Conservation (phyloP, 2,797 vertebrate species). For the Discoglossus pictus region DNA sequence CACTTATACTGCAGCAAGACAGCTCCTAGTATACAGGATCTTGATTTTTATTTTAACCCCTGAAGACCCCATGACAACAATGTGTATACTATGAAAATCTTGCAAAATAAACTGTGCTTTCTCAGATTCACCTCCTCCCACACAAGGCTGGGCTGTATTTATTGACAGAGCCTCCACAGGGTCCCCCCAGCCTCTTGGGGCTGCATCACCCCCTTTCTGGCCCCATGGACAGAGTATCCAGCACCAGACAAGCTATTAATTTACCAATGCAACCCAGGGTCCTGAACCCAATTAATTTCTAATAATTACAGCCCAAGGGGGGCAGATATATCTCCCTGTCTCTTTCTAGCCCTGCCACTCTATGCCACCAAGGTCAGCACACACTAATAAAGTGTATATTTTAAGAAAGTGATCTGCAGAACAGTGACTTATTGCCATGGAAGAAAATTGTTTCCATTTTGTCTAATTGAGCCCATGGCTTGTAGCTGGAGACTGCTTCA, state of each 20-base stretch:
- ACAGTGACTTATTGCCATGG: slow-evolving; percentile 86
- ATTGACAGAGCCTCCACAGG: slow-evolving; percentile 60
- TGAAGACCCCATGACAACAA: slow-evolving; percentile 71
- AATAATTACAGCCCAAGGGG: slow-evolving; percentile 92
- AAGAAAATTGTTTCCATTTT: slow-evolving; percentile 92
- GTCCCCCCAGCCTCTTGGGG: slow-evolving; percentile 56
- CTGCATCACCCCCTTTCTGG: slow-evolving; percentile 63
- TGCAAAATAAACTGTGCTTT: slow-evolving; percentile 60
- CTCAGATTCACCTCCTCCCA: slow-evolving; percentile 34
- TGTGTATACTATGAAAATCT: slow-evolving; percentile 63
- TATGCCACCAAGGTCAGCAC: slow-evolving; percentile 78
- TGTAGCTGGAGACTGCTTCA: slow-evolving; percentile 71
- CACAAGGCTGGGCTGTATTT: slow-evolving; percentile 57
- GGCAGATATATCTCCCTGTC: slow-evolving; percentile 74
- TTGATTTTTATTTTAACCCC: slow-evolving; percentile 90
- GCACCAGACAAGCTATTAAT: slow-evolving; percentile 81
- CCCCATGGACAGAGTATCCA: slow-evolving; percentile 73
- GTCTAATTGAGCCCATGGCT: slow-evolving; percentile 84
- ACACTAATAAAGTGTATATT: slow-evolving; percentile 84
- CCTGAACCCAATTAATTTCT: slow-evolving; percentile 94
- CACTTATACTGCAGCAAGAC: slow-evolving; percentile 88
- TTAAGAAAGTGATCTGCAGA: slow-evolving; percentile 78
- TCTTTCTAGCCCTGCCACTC: slow-evolving; percentile 73
- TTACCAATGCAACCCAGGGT: slow-evolving; percentile 80
- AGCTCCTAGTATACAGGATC: slow-evolving; percentile 80